A percentile compares a stretch with the other conserved stretches of the same genome.
Conservation (phyloP, 2,797 vertebrate genomes). For the Acridotheres tristis region DNA sequence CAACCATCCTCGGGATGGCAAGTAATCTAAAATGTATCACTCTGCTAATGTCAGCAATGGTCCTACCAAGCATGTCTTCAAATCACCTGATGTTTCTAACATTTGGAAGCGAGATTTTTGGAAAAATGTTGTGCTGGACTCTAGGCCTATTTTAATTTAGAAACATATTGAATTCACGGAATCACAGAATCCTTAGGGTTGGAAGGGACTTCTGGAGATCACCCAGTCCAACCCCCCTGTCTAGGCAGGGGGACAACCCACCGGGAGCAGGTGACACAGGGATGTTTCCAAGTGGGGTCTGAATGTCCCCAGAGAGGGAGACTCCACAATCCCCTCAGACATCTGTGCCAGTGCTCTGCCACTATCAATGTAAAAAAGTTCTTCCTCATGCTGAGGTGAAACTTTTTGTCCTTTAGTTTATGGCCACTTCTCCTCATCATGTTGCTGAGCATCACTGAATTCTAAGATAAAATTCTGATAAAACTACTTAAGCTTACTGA, state of each 20-base stretch:
- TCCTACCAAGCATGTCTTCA: background rate
- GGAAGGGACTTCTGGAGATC: background rate
- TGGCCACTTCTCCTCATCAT: fast-evolving
- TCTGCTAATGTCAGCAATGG: background rate
- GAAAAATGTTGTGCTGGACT: background rate
- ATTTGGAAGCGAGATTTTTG: background rate
- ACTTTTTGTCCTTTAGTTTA: background rate
- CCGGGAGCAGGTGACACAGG: background rate
- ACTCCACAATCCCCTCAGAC: background rate
- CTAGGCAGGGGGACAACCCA: background rate
- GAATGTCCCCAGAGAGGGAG: background rate
- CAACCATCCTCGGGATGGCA: background rate
- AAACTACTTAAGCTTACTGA: background rate
- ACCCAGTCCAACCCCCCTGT: background rate
- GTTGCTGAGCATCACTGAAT: background rate
- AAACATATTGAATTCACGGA: background rate
- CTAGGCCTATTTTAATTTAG: background rate
- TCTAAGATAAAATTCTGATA: background rate
- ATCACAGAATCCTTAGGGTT: background rate
- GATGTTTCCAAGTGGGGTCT: background rate
- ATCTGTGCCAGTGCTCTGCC: background rate
- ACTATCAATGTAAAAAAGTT: background rate
- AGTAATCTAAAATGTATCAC: background rate
- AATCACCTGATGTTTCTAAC: background rate
- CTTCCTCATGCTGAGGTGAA: background rate